Percentiles rank a stretch among this genome's conserved stretches.
Evolutionary conservation across 1,140 invertebrate species (phyloP).

Genomic region (Zaprionus taronus): DNA sequence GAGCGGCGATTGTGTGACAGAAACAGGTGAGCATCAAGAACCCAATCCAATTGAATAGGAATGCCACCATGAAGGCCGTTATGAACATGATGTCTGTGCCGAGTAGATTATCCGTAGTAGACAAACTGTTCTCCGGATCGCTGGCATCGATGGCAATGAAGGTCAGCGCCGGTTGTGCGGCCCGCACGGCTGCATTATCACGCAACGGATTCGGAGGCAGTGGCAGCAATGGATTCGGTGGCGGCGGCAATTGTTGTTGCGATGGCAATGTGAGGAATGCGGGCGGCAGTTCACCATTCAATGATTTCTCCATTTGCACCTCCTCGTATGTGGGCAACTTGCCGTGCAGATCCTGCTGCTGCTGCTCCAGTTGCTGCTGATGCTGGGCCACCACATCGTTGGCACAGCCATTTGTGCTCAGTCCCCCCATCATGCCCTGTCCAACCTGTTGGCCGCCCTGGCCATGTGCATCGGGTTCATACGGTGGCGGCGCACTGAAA

Average conservation of each 20-base stretch:
- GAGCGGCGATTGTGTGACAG: constrained; percentile 96
- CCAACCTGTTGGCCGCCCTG: constrained; percentile 50
- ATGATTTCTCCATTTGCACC: constrained; percentile 92
- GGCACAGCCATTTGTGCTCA: constrained; percentile 40
- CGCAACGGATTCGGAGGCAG: constrained; percentile 79
- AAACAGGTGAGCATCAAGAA: constrained; percentile 96
- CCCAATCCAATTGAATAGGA: constrained; percentile 98
- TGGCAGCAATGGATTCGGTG: constrained; percentile 66
- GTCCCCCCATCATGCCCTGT: no score
- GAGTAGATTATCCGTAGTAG: constrained; percentile 89
- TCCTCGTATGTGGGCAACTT: constrained; percentile 96
- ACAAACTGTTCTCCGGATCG: constrained; percentile 88
- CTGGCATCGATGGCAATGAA: constrained; percentile 89
- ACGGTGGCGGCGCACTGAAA: constrained; percentile 93
- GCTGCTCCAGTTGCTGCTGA: constrained; percentile 44
- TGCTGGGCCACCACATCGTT: constrained; percentile 14
- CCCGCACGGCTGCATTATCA: constrained; percentile 83
- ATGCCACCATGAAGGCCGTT: constrained; percentile 93
- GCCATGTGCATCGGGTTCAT: constrained; percentile 84
- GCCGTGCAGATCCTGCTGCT: constrained; percentile 85
- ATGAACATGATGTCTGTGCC: constrained; percentile 96
- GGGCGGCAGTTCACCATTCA: constrained; percentile 88
- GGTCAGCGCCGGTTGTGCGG: constrained; percentile 88
- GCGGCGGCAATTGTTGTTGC: constrained; percentile 69
- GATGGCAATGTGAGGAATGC: constrained; percentile 69